Evolutionary conservation across 2,888 invertebrate species (phyloP).

Genomic region (Idaea straminata): DNA sequence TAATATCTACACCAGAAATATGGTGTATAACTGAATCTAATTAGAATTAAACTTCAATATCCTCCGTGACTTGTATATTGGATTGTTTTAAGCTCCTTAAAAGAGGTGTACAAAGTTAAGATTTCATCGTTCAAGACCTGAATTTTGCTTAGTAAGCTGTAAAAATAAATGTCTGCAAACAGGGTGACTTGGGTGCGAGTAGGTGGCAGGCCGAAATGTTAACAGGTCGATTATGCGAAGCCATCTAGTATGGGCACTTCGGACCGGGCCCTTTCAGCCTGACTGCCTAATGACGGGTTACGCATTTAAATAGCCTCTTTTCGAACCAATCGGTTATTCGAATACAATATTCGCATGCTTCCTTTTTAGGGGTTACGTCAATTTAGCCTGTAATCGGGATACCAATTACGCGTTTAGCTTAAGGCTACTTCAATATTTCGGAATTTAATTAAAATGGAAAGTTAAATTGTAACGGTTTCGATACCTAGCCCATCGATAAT

Average conservation of each 20-base stretch:
- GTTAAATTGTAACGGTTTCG: constrained; percentile 5
- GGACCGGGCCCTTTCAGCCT: constrained; percentile 45
- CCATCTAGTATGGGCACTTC: constrained; percentile 54
- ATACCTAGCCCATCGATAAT: constrained; percentile 11
- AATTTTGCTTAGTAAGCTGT: constrained; percentile 49
- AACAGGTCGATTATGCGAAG: constrained; percentile 73
- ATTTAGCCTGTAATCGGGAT: constrained; percentile 27
- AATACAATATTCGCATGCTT: constrained; percentile 53
- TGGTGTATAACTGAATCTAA: too few relatives aligned
- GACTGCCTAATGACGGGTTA: constrained; percentile 71
- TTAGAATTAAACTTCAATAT: not conserved
- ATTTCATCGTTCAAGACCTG: constrained; percentile 34
- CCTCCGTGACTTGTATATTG: not conserved
- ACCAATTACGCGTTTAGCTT: constrained; percentile 17
- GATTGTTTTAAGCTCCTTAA: not conserved
- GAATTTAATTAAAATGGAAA: constrained; percentile 14
- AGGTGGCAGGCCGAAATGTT: constrained; percentile 55
- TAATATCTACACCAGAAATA: not conserved
- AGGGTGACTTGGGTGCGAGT: constrained; percentile 32
- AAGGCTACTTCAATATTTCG: constrained; percentile 13
- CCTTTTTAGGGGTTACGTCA: constrained; percentile 45
- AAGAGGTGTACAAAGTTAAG: constrained; percentile 11
- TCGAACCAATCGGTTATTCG: constrained; percentile 55
- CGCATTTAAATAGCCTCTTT: constrained; percentile 75
- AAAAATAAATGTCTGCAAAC: constrained; percentile 60